phyloP scores from a whole-genome alignment of 2,888 invertebrate species.

The Crematogaster levior region DNA sequence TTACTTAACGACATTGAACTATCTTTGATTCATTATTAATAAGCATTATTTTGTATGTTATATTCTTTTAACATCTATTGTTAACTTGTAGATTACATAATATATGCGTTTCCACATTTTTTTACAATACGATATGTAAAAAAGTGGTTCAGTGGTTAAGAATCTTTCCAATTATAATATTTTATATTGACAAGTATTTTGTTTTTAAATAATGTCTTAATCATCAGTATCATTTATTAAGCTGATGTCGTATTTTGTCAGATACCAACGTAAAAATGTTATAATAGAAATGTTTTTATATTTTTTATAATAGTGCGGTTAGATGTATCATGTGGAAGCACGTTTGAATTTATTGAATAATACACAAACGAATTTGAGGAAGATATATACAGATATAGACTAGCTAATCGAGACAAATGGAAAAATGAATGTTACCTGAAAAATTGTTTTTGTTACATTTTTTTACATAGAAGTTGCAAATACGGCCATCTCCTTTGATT shows the following conservation, averaged over 20 bases:
- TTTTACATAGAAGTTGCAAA: neutral
- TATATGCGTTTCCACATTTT: neutral
- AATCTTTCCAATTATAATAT: neutral
- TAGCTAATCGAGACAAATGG: neutral
- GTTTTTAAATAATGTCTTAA: neutral
- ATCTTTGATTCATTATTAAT: neutral
- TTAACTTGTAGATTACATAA: neutral
- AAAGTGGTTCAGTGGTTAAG: neutral
- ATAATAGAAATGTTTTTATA: too few relatives aligned
- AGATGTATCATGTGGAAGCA: neutral
- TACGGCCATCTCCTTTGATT: neutral
- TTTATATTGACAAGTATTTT: neutral
- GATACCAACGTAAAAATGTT: constrained; percentile 2
- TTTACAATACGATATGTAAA: too few relatives aligned
- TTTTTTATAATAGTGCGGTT: neutral
- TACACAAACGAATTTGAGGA: neutral
- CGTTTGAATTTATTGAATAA: neutral
- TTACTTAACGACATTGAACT: neutral
- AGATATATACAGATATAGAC: neutral
- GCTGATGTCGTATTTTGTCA: neutral
- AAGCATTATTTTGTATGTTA: neutral
- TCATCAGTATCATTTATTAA: constrained; percentile 1
- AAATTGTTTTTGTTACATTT: neutral
- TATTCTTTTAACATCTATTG: neutral
- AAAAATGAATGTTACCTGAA: neutral